Evolutionary conservation across 1,140 invertebrate genomes (phyloP).

Genomic region (Drosophila teissieri): DNA sequence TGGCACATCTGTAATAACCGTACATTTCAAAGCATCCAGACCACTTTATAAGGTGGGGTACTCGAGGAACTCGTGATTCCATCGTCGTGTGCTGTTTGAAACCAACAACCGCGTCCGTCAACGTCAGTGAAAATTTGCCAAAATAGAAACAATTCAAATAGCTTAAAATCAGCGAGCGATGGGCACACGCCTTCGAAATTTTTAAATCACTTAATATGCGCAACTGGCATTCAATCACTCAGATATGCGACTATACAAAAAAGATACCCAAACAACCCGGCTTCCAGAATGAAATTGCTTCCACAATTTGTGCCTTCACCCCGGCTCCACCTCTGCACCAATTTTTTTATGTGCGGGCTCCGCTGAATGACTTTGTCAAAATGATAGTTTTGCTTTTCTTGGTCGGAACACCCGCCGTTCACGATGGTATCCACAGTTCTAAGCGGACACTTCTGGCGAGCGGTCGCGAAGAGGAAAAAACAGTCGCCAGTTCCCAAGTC

Average conservation of each 20-base stretch:
- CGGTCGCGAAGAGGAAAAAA: constrained; percentile 28
- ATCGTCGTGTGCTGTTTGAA: constrained; percentile 43
- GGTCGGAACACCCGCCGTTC: background rate
- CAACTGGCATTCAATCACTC: constrained; percentile 21
- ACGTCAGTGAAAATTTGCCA: constrained; percentile 73
- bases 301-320: background rate
- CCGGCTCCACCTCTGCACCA: constrained; percentile 8
- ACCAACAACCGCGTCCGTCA: constrained; percentile 67
- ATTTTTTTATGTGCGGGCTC: constrained; percentile 48
- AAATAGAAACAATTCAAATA: constrained; percentile 34
- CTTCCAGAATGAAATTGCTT: constrained; percentile 59
- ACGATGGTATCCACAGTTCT: constrained; percentile 53
- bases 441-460: constrained; percentile 24
- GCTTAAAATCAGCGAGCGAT: constrained; percentile 30
- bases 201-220: constrained; percentile 68
- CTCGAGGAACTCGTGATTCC: constrained; percentile 18
- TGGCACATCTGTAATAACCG: constrained; percentile 32
- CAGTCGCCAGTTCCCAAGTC: background rate
- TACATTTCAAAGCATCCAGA: constrained; percentile 16
- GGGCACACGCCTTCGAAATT: constrained; percentile 31
- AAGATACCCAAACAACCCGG: constrained; percentile 43
- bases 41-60: background rate
- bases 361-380: constrained; percentile 40
- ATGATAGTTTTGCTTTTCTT: constrained; percentile 25
- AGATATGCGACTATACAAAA: background rate